Evolutionary conservation across 2,113 vertebrate species (phyloP), one percentile per base, ranked within the genome.

Genomic region (Lampris incognitus): DNA sequence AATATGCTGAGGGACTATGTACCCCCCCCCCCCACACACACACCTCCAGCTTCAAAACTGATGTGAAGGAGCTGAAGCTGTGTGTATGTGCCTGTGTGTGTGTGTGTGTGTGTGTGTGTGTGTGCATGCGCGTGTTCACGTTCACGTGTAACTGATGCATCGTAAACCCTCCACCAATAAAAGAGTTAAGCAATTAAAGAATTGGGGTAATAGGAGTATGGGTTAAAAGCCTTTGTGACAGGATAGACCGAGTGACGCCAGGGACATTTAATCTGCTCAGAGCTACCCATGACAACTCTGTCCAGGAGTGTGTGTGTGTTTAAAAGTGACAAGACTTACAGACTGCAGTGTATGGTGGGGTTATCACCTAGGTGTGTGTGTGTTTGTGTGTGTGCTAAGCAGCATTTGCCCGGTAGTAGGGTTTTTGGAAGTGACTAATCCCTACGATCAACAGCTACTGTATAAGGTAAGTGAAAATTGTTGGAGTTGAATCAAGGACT

Each of bases 321-420:
- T 46, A 46, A 46, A 46, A 7, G 44, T 72, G 79, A 67, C 54
- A 82, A 24, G 79, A 82, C 83, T 76, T 59, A n/a, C 72, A 75
- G 79, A 72, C 83, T 85, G 72, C 75, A 1, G 54, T 58, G 72
- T 65, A 67, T 24, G 76, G 84, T 80, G 84, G 76, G 75, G 67
- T 76, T 82, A 60, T 61, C 52, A 51, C 64, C 40, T 39, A 39
- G 55, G 41, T 44, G 60, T 51, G 72, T 55, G 71, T 66, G 66
- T 54, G 51, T 54, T 11, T 54, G 51, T 11, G 1, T 11, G 51
- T 2, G 37, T 69, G n/a, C 44, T 5, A 46, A 46, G 44, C 44
- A 5, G 44, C 44, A 46, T 7, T 46, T 46, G 7, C 44, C 44
- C 44, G 4, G 7, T 46, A 7, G 44, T 46, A 7, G 44, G 44